These are phyloP conservation scores for Limnodromus scolopaceus DNA, from an alignment of 2,797 vertebrate genomes.

Conservation along the genomic window DNA sequence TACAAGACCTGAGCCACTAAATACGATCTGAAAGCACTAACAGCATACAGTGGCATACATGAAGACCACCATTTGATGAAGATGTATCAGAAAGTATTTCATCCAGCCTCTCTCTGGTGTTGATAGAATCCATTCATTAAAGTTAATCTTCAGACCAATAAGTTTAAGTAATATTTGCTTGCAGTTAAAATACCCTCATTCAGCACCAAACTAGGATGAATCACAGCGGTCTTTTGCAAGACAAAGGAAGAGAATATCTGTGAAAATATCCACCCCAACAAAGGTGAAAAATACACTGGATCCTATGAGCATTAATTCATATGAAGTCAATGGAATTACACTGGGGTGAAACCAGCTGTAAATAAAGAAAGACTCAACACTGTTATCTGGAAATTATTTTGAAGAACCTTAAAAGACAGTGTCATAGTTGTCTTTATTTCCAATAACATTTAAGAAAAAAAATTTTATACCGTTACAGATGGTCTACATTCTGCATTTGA, in stretches of 20 bases:
- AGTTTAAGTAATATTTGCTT: background rate
- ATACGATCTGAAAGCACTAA: background rate
- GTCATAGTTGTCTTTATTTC: background rate
- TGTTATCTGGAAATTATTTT: background rate
- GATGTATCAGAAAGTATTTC: background rate
- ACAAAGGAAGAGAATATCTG: background rate
- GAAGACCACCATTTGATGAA: background rate
- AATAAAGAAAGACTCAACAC: background rate
- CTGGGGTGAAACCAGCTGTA: background rate
- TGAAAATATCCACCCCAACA: background rate
- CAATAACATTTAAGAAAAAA: background rate
- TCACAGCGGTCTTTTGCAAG: background rate
- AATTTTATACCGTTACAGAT: background rate
- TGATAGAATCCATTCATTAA: background rate
- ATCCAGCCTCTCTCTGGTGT: background rate
- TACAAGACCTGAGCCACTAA: background rate
- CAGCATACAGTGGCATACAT: background rate
- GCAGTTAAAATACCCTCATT: background rate
- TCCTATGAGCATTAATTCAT: background rate
- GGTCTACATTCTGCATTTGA: background rate
- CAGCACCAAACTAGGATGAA: background rate
- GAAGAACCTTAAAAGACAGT: background rate
- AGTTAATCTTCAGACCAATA: background rate
- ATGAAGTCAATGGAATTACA: background rate
- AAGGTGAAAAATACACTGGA: background rate